Conservation (phyloP, 2,797 vertebrate species). For the Artibeus lituratus region DNA sequence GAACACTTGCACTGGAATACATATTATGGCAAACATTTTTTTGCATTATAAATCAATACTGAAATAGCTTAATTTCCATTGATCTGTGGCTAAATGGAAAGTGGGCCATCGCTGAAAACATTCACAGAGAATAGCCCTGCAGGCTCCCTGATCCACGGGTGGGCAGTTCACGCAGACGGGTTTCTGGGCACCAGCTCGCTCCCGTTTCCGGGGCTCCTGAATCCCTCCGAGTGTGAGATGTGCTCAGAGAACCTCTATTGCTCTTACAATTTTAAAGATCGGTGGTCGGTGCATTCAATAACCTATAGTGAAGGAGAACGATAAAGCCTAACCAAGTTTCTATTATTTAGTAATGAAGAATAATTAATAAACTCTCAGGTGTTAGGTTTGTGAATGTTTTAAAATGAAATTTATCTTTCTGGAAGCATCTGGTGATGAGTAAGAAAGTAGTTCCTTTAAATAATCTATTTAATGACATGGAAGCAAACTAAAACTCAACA, state of each 20-base stretch:
- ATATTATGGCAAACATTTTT: not conserved
- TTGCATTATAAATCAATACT: constrained; percentile 27
- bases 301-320: not conserved
- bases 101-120: not conserved
- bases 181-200: not conserved
- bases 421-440: not conserved
- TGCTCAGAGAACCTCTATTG: not conserved
- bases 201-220: not conserved
- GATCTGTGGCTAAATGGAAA: constrained; percentile 33
- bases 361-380: constrained; percentile 44
- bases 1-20: not conserved
- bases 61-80: not conserved
- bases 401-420: constrained; percentile 21
- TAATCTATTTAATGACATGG: constrained; percentile 12
- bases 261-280: not conserved
- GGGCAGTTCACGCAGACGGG: not conserved
- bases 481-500: constrained; percentile 7
- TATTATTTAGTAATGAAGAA: constrained; percentile 46
- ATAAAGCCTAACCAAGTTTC: constrained; percentile 7
- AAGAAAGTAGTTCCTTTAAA: constrained; percentile 15
- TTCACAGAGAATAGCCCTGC: not conserved
- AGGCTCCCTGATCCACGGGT: not conserved
- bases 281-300: not conserved
- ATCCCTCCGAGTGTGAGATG: not conserved
- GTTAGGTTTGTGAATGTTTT: not conserved